A percentile compares a stretch with the other conserved stretches of the same genome.
Conservation (phyloP, 23 tunicate species). For the Phallusia fumigata region DNA sequence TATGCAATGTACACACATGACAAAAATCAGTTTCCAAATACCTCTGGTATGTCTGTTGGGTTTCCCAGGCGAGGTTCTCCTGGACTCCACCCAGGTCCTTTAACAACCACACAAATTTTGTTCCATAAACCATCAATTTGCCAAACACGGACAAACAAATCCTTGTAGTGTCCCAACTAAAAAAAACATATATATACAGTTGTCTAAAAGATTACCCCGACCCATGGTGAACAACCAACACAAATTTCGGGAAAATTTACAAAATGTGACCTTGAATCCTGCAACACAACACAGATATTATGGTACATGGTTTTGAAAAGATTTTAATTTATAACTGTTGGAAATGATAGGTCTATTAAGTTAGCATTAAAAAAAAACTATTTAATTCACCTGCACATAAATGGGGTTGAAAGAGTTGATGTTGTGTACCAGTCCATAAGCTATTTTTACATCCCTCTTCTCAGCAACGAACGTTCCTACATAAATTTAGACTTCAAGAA, state of each 20-base stretch:
- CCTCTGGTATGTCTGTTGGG: slow-evolving; percentile 58
- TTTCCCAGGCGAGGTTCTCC: slow-evolving; percentile 79
- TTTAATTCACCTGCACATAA: slow-evolving; percentile 35
- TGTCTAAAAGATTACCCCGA: too few species aligned
- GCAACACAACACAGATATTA: too few species aligned
- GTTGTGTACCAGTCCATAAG: slow-evolving; percentile 83
- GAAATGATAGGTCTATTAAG: not conserved
- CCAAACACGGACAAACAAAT: slow-evolving; percentile 16
- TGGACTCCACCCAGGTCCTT: slow-evolving; percentile 96
- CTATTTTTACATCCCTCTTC: slow-evolving; percentile 65
- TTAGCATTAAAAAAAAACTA: not conserved
- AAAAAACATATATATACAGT: too few species aligned
- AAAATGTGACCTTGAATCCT: too few species aligned
- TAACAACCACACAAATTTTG: slow-evolving; percentile 57
- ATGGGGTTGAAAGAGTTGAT: slow-evolving; percentile 73
- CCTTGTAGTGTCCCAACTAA: slow-evolving; percentile 16
- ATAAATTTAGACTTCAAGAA: not conserved
- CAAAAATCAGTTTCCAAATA: not conserved
- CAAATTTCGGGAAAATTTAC: too few species aligned
- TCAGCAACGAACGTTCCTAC: slow-evolving; percentile 92
- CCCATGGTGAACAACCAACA: too few species aligned
- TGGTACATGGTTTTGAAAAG: too few species aligned
- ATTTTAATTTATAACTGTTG: not conserved
- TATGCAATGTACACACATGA: too few species aligned
- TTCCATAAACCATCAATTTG: slow-evolving; percentile 52